Base-by-base conservation (phyloP, 1,140 invertebrate genomes). In the Ctenoplectra terminalis region DNA sequence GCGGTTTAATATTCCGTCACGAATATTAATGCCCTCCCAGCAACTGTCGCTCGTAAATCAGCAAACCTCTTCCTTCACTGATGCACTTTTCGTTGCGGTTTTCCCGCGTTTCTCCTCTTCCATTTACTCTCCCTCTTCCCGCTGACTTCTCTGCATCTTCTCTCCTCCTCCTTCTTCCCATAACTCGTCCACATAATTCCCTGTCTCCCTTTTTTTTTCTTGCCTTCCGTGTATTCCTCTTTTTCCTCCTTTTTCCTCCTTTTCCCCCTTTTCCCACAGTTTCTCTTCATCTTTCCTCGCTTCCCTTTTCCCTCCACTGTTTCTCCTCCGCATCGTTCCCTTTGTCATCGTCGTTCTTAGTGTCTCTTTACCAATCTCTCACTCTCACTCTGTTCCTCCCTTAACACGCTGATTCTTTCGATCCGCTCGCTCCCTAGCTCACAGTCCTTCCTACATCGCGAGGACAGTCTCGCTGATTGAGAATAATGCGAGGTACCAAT, bases 1-100 rank as follows among this genome's bases (percentile, higher is more conserved):
- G 85, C 82, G 85, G 86, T 87, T 87, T 87, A 87, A 87, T 87
- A 87, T 87, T 87, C 86, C 76, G 86, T 87, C 86, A 87, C 82
- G 86, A 81, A 87, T 87, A 87, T 87, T 87, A 87, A 87, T 87
- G 86, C 78, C 83, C 86, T 84, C 73, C 74, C 70, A 84, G 85
- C 86, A 84, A 77, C 82, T 72, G 69, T 82, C 73, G 63, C 86
- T 69, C 85, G 85, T 87, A 87, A 87, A 87, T 87, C 86, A 87
- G 86, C 86, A 75, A 84, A 87, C 77, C 73, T 37, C 37, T 17
- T 31, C 79, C 66, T 46, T 48, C 80, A 26, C 56, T 79, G 83
- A 88, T 88, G 83, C 86, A 88, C 86, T 87, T 87, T 88, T 88
- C 75, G 80, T 75, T 76, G 83, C 79, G 83, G 64, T 84, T 87